phyloP scores from a whole-genome alignment of 2,797 vertebrate genomes.

The Acipenser ruthenus region DNA sequence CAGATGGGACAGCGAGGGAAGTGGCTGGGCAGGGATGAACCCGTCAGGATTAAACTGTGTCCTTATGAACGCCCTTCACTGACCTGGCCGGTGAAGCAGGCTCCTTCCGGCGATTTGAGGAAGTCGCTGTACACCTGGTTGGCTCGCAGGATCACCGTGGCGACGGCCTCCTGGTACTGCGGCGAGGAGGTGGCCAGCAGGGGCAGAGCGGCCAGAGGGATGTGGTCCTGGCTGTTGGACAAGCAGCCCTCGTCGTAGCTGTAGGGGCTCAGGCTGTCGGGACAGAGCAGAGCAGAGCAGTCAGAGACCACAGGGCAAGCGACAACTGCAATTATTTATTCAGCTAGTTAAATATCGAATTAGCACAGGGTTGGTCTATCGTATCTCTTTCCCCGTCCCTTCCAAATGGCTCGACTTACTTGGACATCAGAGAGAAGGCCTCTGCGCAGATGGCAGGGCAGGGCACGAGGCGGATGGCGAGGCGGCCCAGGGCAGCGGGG shows the following conservation, averaged over 20 bases:
- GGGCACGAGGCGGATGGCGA: constrained; percentile 86
- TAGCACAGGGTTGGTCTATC: no score
- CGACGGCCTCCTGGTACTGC: constrained; percentile 90
- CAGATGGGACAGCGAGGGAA: not conserved
- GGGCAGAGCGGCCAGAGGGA: constrained; percentile 87
- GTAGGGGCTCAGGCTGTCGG: constrained; percentile 83
- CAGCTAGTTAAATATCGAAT: no score
- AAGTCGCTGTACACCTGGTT: constrained; percentile 92
- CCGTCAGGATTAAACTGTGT: not conserved
- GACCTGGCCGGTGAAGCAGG: constrained; percentile 85
- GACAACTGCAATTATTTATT: not conserved
- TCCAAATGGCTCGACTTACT: constrained; percentile 54
- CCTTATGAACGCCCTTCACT: constrained; percentile 27
- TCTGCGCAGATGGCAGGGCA: constrained; percentile 92
- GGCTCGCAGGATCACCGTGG: constrained; percentile 81
- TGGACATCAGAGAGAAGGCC: constrained; percentile 89
- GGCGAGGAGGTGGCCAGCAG: constrained; percentile 87
- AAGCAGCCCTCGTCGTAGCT: constrained; percentile 90
- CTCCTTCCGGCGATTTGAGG: constrained; percentile 78
- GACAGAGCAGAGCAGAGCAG: constrained; percentile 16
- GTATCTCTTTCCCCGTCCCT: no score
- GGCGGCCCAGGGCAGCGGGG: constrained; percentile 81
- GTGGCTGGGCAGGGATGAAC: not conserved
- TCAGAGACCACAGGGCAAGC: not conserved
- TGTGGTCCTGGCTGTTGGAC: constrained; percentile 96